Evolutionary conservation across 2,113 vertebrate species (phyloP).

Genomic region (Alaudala cheleensis): DNA sequence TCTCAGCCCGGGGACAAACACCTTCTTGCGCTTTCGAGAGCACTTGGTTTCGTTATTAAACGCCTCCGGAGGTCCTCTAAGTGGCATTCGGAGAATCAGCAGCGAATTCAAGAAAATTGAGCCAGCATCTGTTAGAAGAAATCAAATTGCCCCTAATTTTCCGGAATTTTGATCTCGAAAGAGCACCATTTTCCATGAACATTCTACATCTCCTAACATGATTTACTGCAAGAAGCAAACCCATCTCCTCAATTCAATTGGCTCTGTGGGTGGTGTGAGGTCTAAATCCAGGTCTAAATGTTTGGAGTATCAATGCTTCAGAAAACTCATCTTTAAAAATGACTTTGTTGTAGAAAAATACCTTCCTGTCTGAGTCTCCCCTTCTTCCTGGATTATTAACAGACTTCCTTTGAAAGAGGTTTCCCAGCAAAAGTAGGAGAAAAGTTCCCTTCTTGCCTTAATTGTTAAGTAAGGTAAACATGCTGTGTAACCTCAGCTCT

Average conservation of each 20-base stretch:
- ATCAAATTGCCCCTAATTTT: accelerated
- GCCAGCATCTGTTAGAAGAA: not conserved
- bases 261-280: not conserved
- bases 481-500: not conserved
- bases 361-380: not conserved
- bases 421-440: not conserved
- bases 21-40: accelerated
- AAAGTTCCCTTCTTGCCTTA: not conserved
- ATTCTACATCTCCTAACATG: accelerated
- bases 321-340: not conserved
- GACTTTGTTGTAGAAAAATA: not conserved
- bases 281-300: not conserved
- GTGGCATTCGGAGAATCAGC: too few species aligned
- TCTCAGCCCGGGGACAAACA: not conserved
- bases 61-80: not conserved
- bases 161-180: not conserved
- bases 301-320: not conserved
- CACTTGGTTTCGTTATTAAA: accelerated
- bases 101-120: not conserved
- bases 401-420: not conserved
- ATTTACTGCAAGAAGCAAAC: not conserved
- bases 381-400: not conserved
- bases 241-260: not conserved
- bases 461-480: not conserved
- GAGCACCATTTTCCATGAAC: not conserved